Base-by-base conservation (phyloP, 2,113 vertebrate species). In the Pelusios castaneus region DNA sequence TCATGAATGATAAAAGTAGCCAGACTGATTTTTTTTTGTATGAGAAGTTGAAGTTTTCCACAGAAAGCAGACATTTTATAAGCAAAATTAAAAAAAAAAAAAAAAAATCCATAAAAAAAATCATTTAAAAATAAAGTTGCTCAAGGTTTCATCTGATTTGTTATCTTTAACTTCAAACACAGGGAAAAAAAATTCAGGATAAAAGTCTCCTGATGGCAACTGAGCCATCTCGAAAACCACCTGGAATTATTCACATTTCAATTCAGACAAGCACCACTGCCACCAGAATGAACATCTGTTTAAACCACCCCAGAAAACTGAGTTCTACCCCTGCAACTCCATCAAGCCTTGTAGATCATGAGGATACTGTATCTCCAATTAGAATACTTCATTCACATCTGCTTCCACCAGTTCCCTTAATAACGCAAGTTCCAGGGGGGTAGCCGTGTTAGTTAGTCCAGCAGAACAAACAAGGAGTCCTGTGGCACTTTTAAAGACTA, bases 141-240 rank as follows among this genome's bases (percentile, higher is more conserved):
- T 58, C 11, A 12, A 58, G 27, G n/a, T n/a, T n/a, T n/a, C n/a
- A n/a, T 58, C 56, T 31, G 27, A 58, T 58, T 29, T 58, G 49
- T 27, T 56, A 56, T 9, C 25, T 25, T 56, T 24, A 76, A 67
- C 6, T n/a, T n/a, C 24, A 45, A 54, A 55, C 2, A 24, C 77
- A 27, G 12, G 25, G 2, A 24, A 13, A 19, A 10, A n/a, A 10
- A 27, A 2, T 2, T 24, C 2, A 63, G 14, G 31, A 5, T 13
- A 63, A 24, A 56, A 25, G 11, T 12, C 5, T 56, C n/a, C 51
- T 70, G 25, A 5, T 52, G 22, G 2, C 38, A 22, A 14, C 29
- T 73, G 41, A 49, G 55, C 9, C 41, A 85, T 38, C 21, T 54
- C 11, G 34, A 79, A 24, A 89, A 54, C 10, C 5, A 73, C 51